Evolutionary conservation across 2,113 vertebrate species (phyloP).

Genomic region (Calyptommatus sinebrachiatus): DNA sequence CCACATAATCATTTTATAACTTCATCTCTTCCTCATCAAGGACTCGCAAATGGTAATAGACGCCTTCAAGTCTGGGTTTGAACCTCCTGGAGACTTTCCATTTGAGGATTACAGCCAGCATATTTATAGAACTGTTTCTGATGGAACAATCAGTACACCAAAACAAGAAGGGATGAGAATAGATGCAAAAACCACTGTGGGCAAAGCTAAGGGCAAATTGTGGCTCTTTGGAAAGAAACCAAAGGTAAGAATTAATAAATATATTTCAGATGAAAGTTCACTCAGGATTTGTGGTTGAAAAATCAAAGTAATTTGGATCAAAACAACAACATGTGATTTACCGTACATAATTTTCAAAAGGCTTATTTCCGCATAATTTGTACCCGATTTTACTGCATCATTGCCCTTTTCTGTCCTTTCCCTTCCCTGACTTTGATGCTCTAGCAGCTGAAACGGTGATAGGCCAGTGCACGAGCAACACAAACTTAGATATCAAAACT

Average conservation of each 20-base stretch:
- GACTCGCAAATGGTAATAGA: slow-evolving; percentile 93
- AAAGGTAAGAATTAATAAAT: slow-evolving; percentile 81
- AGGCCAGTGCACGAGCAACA: neutral
- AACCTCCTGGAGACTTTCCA: slow-evolving; percentile 91
- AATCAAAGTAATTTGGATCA: neutral
- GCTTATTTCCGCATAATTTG: neutral
- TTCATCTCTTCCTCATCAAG: slow-evolving; percentile 64
- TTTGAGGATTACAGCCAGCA: slow-evolving; percentile 98
- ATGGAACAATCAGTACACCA: slow-evolving; percentile 90
- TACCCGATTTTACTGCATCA: neutral
- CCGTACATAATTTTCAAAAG: neutral
- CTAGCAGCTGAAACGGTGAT: neutral
- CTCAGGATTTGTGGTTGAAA: slow-evolving; percentile 20
- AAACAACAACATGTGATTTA: neutral
- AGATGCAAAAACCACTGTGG: slow-evolving; percentile 86
- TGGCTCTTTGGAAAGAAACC: slow-evolving; percentile 99
- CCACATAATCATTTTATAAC: neutral
- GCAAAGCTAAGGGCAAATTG: slow-evolving; percentile 93
- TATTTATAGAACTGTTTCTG: slow-evolving; percentile 92
- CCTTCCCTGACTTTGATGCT: neutral
- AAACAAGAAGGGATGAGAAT: slow-evolving; percentile 82
- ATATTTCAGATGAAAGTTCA: slow-evolving; percentile 30
- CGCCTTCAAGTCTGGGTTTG: slow-evolving; percentile 97
- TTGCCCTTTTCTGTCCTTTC: too few species aligned
- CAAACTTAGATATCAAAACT: neutral